A percentile compares a stretch with the other conserved stretches of the same genome.
Evolutionary conservation across 2,113 vertebrate genomes (phyloP).

Genomic region (Hipposideros armiger): DNA sequence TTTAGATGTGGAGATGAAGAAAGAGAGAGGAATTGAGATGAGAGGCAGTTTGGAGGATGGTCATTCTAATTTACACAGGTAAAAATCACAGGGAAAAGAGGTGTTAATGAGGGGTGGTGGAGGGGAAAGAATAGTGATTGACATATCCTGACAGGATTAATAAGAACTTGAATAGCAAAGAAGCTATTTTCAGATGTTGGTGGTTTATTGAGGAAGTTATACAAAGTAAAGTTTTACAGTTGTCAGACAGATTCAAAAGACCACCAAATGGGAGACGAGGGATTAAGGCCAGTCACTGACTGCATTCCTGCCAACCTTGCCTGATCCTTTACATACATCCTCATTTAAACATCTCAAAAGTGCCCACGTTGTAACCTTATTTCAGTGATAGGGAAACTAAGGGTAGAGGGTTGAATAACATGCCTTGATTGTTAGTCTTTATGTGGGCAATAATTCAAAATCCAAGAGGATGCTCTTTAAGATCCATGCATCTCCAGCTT

Average conservation of each 20-base stretch:
- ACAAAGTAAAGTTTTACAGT: background rate
- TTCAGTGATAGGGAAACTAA: background rate
- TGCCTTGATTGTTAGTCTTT: background rate
- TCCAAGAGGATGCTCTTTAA: background rate
- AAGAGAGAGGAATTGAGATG: background rate
- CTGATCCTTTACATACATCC: background rate
- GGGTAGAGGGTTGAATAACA: background rate
- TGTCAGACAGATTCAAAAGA: background rate
- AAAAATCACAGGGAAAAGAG: background rate
- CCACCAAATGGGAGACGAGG: background rate
- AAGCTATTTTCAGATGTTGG: background rate
- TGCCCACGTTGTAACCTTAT: background rate
- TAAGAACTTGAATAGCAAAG: background rate
- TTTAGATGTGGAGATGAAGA: background rate
- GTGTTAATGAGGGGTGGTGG: background rate
- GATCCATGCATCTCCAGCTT: background rate
- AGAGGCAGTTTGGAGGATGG: background rate
- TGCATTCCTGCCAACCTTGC: accelerated
- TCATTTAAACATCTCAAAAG: background rate
- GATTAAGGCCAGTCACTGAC: background rate
- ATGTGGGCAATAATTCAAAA: background rate
- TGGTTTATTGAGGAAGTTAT: background rate
- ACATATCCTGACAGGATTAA: background rate
- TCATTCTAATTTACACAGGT: background rate
- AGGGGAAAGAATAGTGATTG: background rate